Conservation (phyloP, 2,113 vertebrate genomes). For the Coregonus clupeaformis region DNA sequence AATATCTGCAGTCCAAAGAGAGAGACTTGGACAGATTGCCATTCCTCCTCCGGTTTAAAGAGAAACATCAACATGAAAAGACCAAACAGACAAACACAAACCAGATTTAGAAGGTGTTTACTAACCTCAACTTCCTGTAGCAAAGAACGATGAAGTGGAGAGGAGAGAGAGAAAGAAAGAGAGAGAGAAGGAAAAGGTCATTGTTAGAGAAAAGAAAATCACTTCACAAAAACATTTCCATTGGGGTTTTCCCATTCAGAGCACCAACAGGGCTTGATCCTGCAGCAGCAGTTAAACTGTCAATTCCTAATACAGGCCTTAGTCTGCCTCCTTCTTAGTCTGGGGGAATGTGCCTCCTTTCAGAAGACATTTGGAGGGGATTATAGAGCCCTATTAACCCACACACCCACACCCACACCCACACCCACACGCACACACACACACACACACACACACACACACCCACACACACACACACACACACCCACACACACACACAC, state of each 20-base stretch:
- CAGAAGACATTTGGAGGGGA: constrained; percentile 58
- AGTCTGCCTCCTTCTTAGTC: constrained; percentile 21
- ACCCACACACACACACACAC: no score
- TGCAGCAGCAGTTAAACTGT: constrained; percentile 57
- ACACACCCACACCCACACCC: no score
- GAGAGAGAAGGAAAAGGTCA: constrained; percentile 17
- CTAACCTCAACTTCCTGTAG: constrained; percentile 81
- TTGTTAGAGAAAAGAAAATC: constrained; percentile 26
- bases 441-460: constrained; percentile 5
- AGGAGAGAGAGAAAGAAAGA: constrained; percentile 5
- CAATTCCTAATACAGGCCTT: constrained; percentile 56
- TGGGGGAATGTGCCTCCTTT: constrained; percentile 35
- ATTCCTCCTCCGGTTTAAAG: constrained; percentile 6
- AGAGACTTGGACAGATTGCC: constrained; percentile 7
- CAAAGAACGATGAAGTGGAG: constrained; percentile 34
- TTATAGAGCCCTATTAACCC: constrained; percentile 8
- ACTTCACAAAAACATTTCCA: constrained; percentile 26
- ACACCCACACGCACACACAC: no score
- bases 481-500: no score
- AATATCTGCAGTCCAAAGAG: constrained; percentile 9
- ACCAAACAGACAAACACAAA: constrained; percentile 12
- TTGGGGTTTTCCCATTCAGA: constrained; percentile 25
- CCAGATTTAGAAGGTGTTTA: constrained; percentile 45
- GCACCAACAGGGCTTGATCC: not conserved
- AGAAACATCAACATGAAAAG: constrained; percentile 12